These are phyloP conservation scores for Clangula hyemalis DNA, from an alignment of 2,797 vertebrate genomes.

Conservation along the genomic window DNA sequence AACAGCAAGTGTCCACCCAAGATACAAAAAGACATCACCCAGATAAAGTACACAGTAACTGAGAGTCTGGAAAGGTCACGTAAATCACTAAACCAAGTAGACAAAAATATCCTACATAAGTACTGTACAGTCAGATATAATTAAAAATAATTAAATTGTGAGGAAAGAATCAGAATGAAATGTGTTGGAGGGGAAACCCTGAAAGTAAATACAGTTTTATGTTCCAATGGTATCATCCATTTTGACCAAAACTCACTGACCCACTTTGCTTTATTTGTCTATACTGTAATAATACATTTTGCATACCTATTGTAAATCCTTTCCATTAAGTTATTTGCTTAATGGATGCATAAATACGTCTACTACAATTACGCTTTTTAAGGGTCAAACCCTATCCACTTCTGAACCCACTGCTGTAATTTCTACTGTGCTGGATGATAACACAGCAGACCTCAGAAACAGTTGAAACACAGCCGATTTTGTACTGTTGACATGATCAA, in stretches of 20 bases:
- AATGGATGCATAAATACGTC: slow-evolving; percentile 48
- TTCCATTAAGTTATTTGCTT: slow-evolving; percentile 56
- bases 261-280: slow-evolving; percentile 1
- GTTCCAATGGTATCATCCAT: not conserved
- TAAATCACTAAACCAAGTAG: not conserved
- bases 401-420: slow-evolving; percentile 33
- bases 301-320: slow-evolving; percentile 24
- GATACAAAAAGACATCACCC: slow-evolving; percentile 24
- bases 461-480: slow-evolving; percentile 19
- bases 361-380: slow-evolving; percentile 27
- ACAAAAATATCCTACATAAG: not conserved
- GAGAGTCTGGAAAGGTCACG: not conserved
- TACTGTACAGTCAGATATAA: not conserved
- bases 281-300: slow-evolving; percentile 23
- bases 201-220: slow-evolving; percentile 15
- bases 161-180: not conserved
- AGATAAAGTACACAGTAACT: slow-evolving; percentile 33
- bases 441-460: slow-evolving; percentile 17
- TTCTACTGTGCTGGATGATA: not conserved
- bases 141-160: not conserved
- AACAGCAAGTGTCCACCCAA: not conserved
- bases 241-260: slow-evolving; percentile 45
- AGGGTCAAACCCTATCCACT: slow-evolving; percentile 57
- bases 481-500: slow-evolving; percentile 37
- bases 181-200: not conserved